Conservation (phyloP, 2,888 invertebrate species). For the Synergus laeviventris region DNA sequence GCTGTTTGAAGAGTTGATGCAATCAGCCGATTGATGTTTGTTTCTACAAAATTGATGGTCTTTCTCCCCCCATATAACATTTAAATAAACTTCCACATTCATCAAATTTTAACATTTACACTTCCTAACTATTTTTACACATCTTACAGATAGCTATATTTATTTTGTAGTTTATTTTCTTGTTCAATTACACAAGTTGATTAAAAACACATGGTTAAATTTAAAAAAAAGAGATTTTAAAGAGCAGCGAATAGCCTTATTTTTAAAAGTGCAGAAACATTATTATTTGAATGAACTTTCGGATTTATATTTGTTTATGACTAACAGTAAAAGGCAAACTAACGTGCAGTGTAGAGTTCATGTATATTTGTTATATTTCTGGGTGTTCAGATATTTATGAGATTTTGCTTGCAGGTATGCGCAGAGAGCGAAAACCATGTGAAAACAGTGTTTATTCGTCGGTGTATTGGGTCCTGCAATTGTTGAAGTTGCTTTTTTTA, state of each 20-base stretch:
- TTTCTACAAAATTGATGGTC: constrained; percentile 29
- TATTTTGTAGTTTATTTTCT: neutral
- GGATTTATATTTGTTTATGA: neutral
- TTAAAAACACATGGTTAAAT: no score
- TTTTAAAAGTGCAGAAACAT: neutral
- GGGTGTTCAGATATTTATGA: constrained; percentile 16
- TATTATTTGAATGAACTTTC: neutral
- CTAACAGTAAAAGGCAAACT: constrained; percentile 21
- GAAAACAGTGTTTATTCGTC: neutral
- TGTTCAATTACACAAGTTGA: neutral
- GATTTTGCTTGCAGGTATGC: constrained; percentile 8
- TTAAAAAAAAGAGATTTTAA: no score
- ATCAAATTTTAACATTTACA: constrained; percentile 9
- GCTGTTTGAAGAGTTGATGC: constrained; percentile 30
- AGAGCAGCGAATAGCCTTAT: no score
- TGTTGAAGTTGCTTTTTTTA: neutral
- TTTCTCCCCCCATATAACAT: constrained; percentile 10
- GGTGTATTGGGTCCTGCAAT: neutral
- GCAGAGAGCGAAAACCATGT: neutral
- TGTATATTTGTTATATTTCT: constrained; percentile 16
- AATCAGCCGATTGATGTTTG: constrained; percentile 33
- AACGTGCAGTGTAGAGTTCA: neutral
- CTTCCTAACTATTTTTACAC: neutral
- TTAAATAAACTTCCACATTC: constrained; percentile 33
- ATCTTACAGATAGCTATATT: neutral